A percentile compares a stretch with the other conserved stretches of the same genome.
These are phyloP conservation scores for Limnephilus auricula DNA, from an alignment of 2,888 invertebrate species.

Conservation along the genomic window DNA sequence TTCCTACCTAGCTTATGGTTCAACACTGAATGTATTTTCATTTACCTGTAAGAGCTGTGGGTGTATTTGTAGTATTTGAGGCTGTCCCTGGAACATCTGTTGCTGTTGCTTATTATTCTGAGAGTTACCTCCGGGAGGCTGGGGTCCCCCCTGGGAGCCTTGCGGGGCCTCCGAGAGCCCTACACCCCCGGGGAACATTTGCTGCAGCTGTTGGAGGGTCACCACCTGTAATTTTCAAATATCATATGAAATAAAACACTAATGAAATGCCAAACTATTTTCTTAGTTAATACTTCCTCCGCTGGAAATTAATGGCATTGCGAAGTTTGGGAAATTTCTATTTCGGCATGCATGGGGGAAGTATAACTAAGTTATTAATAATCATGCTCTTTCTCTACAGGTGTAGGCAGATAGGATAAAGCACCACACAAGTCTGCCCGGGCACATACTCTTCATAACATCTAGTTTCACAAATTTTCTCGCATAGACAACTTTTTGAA, in stretches of 20 bases:
- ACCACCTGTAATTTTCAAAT: conserved; percentile 71
- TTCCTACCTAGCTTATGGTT: neutral
- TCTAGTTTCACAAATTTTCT: too few species aligned
- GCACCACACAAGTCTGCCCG: too few species aligned
- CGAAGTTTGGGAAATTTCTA: too few species aligned
- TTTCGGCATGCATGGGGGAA: too few species aligned
- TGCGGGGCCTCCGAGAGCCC: conserved; percentile 74
- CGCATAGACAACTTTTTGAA: too few species aligned
- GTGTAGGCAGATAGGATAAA: too few species aligned
- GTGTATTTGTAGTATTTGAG: conserved; percentile 71
- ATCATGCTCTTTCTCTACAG: too few species aligned
- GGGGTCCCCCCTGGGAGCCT: conserved; percentile 68
- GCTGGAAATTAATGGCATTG: too few species aligned
- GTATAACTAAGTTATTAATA: too few species aligned
- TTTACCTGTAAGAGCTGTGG: conserved; percentile 76
- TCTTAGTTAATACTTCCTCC: too few species aligned
- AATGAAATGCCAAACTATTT: neutral
- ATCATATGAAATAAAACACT: neutral
- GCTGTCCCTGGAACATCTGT: conserved; percentile 67
- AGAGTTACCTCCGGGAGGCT: conserved; percentile 7
- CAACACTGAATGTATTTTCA: neutral
- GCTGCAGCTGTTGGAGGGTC: conserved; percentile 80
- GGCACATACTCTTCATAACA: too few species aligned
- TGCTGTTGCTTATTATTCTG: conserved; percentile 72
- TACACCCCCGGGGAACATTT: conserved; percentile 76